Percentiles rank a stretch among this genome's conserved stretches.
These are phyloP conservation scores for Poeciliopsis retropinna DNA, from an alignment of 2,113 vertebrate genomes.

Conservation along the genomic window DNA sequence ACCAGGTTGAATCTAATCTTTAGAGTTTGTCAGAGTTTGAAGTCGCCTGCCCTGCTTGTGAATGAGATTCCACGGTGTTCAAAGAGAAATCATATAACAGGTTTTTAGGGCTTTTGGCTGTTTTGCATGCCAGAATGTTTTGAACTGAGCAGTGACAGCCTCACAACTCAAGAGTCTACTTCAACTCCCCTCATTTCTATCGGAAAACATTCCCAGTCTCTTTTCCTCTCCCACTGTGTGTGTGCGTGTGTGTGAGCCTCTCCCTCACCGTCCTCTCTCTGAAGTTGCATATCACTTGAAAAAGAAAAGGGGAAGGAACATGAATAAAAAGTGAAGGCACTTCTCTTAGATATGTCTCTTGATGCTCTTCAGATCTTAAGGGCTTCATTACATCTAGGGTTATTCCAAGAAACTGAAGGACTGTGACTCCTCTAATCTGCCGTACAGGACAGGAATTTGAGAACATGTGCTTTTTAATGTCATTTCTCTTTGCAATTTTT, in stretches of 20 bases:
- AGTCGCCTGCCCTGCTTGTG: constrained; percentile 49
- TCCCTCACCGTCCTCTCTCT: constrained; percentile 48
- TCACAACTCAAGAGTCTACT: constrained; percentile 57
- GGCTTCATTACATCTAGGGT: constrained; percentile 72
- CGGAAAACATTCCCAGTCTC: constrained; percentile 70
- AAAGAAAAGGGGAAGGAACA: constrained; percentile 69
- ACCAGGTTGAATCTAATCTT: not conserved
- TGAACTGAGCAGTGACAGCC: constrained; percentile 78
- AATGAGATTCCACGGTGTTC: constrained; percentile 61
- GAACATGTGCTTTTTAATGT: constrained; percentile 35
- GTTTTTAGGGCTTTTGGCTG: constrained; percentile 63
- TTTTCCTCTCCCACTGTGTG: constrained; percentile 25
- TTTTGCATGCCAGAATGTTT: constrained; percentile 73
- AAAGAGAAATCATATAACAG: constrained; percentile 67
- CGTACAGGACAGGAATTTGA: constrained; percentile 56
- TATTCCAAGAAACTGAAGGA: constrained; percentile 65
- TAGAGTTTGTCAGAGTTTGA: constrained; percentile 40
- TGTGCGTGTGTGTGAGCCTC: constrained; percentile 10
- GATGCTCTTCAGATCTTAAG: constrained; percentile 80
- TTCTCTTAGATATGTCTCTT: constrained; percentile 78
- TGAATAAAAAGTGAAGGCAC: constrained; percentile 80
- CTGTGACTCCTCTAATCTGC: constrained; percentile 64
- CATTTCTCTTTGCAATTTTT: constrained; percentile 18
- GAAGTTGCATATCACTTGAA: constrained; percentile 72
- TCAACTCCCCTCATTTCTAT: constrained; percentile 71